Conservation (phyloP, 2,888 invertebrate species). For the Brenthis ino region DNA sequence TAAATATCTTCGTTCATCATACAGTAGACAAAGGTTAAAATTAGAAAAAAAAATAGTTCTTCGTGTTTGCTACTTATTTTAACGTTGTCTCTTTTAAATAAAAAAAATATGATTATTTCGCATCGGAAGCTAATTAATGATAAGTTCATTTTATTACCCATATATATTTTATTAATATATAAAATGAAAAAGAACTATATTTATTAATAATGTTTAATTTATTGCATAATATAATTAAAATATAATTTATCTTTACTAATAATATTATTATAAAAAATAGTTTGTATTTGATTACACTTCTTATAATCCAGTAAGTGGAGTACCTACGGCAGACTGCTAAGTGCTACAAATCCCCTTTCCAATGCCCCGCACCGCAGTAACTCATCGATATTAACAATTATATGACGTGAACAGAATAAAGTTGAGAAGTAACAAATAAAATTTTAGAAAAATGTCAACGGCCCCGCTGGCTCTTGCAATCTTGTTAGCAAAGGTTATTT, state of each 20-base stretch:
- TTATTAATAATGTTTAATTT: background rate
- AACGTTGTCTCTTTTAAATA: too few species aligned
- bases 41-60: too few species aligned
- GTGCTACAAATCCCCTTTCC: constrained; percentile 78
- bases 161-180: background rate
- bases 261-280: constrained; percentile 23
- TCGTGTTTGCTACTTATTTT: too few species aligned
- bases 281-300: constrained; percentile 45
- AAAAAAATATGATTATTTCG: too few species aligned
- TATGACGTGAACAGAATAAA: constrained; percentile 44
- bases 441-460: constrained; percentile 51
- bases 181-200: background rate
- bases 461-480: constrained; percentile 56
- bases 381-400: constrained; percentile 51
- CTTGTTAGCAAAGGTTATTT: constrained; percentile 57
- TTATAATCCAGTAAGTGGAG: constrained; percentile 72
- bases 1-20: too few species aligned
- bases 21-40: too few species aligned
- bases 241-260: background rate
- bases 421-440: constrained; percentile 29
- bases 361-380: constrained; percentile 59
- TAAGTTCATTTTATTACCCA: too few species aligned
- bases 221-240: background rate
- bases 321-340: constrained; percentile 74
- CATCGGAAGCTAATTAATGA: too few species aligned